These are phyloP conservation scores for Cydia splendana DNA, from an alignment of 1,140 invertebrate genomes.

Conservation along the genomic window DNA sequence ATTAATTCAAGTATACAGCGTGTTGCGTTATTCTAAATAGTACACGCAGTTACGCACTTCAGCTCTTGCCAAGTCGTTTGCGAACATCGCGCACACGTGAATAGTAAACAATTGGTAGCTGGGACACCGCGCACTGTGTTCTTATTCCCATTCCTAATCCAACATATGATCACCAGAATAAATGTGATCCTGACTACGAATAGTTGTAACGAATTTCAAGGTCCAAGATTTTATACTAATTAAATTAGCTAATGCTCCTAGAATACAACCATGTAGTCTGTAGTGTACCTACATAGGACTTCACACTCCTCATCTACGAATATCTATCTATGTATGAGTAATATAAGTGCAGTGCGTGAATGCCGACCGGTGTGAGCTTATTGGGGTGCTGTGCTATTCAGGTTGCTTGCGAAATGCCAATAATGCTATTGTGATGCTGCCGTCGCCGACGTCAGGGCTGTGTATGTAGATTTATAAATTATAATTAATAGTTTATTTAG, in stretches of 20 bases:
- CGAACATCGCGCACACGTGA: not conserved
- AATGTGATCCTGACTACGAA: too few species aligned
- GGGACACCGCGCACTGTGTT: not conserved
- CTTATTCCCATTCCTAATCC: not conserved
- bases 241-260: too few species aligned
- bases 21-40: not conserved
- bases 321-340: not conserved
- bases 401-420: conserved; percentile 50
- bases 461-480: not conserved
- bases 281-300: not conserved
- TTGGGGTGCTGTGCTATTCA: conserved; percentile 40
- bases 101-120: conserved; percentile 8
- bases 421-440: conserved; percentile 48
- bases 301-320: not conserved
- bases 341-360: conserved; percentile 36
- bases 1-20: not conserved
- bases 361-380: conserved; percentile 41
- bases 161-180: not conserved
- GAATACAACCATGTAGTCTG: not conserved
- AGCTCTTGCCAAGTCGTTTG: conserved; percentile 20
- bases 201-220: too few species aligned
- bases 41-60: not conserved
- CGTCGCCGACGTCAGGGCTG: conserved; percentile 34
- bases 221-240: too few species aligned
- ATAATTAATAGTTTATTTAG: not conserved